Percentiles rank a stretch among this genome's conserved stretches.
Conservation (phyloP, 1,140 invertebrate species). For the Lutraria rhynchaena region DNA sequence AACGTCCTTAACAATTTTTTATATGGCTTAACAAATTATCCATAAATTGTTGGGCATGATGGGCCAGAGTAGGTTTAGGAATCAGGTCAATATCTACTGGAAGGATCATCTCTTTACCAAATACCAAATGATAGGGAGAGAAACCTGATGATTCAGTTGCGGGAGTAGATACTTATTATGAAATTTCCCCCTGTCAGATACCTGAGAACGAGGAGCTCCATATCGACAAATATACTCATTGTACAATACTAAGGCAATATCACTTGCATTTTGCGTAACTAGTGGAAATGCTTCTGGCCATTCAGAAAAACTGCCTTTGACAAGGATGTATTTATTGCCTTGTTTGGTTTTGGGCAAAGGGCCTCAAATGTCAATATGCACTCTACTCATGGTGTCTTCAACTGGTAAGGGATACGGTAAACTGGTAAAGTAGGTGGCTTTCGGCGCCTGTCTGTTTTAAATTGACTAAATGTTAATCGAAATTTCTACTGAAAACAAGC, state of each 20-base stretch:
- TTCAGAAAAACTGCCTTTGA: no score
- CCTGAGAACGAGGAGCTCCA: conserved; percentile 44
- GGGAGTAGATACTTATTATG: conserved; percentile 45
- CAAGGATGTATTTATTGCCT: conserved; percentile 6
- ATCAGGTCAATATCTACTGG: conserved; percentile 19
- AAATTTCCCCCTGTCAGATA: conserved; percentile 64
- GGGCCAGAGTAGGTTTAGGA: conserved; percentile 20
- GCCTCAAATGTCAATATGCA: conserved; percentile 35
- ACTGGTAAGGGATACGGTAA: conserved; percentile 26
- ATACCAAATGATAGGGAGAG: conserved; percentile 28
- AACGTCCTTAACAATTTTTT: conserved; percentile 9
- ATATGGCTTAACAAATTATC: not conserved
- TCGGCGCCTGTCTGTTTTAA: not conserved
- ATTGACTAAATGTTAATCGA: no score
- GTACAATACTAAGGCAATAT: conserved; percentile 53
- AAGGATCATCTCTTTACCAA: conserved; percentile 40
- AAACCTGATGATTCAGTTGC: conserved; percentile 20
- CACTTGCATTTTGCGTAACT: conserved; percentile 34
- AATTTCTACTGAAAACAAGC: no score
- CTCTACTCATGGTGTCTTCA: not conserved
- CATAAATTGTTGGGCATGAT: conserved; percentile 11
- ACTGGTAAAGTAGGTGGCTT: not conserved
- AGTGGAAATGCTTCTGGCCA: conserved; percentile 58
- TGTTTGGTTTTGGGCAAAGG: conserved; percentile 38
- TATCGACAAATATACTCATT: conserved; percentile 60